phyloP scores from a whole-genome alignment of 2,797 vertebrate species.

The Peromyscus aztecus region DNA sequence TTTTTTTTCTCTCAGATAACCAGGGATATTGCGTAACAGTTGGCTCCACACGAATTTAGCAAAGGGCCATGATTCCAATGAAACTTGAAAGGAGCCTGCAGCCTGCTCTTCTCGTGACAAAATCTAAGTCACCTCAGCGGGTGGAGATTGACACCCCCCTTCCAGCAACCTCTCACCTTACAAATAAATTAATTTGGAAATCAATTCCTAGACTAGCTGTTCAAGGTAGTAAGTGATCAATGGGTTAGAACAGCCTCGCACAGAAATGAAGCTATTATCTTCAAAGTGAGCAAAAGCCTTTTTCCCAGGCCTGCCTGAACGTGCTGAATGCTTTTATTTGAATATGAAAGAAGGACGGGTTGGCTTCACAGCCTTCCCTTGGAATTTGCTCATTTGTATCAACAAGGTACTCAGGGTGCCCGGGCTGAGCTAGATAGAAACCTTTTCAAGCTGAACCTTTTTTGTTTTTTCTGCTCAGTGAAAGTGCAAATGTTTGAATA shows the following conservation, averaged over 20 bases:
- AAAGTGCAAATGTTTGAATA: constrained; percentile 26
- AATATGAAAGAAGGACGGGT: constrained; percentile 40
- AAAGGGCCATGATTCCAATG: not conserved
- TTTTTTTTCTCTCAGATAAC: constrained; percentile 22
- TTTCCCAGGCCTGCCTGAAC: constrained; percentile 11
- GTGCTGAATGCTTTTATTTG: constrained; percentile 46
- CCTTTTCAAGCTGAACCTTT: constrained; percentile 59
- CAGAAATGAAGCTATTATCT: constrained; percentile 49
- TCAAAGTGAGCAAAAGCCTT: constrained; percentile 57
- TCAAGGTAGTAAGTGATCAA: constrained; percentile 49
- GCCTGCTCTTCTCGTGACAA: not conserved
- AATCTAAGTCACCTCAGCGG: not conserved
- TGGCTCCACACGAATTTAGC: not conserved
- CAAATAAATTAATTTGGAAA: constrained; percentile 73
- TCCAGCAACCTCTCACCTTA: constrained; percentile 38
- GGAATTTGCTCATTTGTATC: constrained; percentile 67
- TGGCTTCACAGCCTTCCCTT: not conserved
- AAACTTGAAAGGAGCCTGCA: constrained; percentile 3
- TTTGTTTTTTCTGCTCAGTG: constrained; percentile 41
- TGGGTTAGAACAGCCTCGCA: constrained; percentile 17
- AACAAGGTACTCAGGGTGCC: not conserved
- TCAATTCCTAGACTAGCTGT: constrained; percentile 53
- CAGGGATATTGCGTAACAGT: not conserved
- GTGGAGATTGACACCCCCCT: not conserved
- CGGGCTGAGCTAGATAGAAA: constrained; percentile 42